These are phyloP conservation scores for Hippopotamyrus pictus DNA, from an alignment of 2,797 vertebrate species.

Conservation along the genomic window DNA sequence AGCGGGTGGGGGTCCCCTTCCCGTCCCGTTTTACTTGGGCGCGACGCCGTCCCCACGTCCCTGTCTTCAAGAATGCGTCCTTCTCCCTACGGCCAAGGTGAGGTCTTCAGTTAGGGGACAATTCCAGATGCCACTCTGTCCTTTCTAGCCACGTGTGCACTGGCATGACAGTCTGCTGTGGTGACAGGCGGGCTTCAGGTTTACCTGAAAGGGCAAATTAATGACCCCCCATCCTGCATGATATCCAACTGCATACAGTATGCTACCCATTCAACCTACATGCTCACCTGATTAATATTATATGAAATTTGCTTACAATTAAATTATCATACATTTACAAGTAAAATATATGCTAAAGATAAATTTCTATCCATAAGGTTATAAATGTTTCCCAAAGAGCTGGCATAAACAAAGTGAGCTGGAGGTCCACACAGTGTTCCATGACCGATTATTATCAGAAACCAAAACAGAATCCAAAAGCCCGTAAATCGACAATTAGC, in stretches of 20 bases:
- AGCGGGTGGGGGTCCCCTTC: too few relatives aligned
- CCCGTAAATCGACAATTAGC: not conserved
- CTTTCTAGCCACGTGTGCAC: not conserved
- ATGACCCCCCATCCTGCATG: not conserved
- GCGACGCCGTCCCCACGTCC: too few relatives aligned
- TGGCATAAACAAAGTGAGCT: not conserved
- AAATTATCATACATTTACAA: not conserved
- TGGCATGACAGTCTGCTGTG: not conserved
- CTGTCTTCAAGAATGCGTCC: not conserved
- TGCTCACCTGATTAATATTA: not conserved
- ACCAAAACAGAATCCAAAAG: not conserved
- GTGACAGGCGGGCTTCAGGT: not conserved
- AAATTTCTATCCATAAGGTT: not conserved
- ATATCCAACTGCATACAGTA: not conserved
- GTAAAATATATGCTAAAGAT: not conserved
- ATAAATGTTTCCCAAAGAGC: not conserved
- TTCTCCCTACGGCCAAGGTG: not conserved
- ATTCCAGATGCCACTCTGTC: not conserved
- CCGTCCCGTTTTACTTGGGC: not conserved
- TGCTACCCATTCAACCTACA: not conserved
- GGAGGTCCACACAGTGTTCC: not conserved
- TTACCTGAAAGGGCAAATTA: not conserved
- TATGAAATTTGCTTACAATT: not conserved
- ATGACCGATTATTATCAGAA: not conserved
- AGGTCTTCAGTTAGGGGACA: not conserved